A percentile compares a stretch with the other conserved stretches of the same genome.
phyloP scores from a whole-genome alignment of 2,113 vertebrate species.

The Sinocyclocheilus grahami region DNA sequence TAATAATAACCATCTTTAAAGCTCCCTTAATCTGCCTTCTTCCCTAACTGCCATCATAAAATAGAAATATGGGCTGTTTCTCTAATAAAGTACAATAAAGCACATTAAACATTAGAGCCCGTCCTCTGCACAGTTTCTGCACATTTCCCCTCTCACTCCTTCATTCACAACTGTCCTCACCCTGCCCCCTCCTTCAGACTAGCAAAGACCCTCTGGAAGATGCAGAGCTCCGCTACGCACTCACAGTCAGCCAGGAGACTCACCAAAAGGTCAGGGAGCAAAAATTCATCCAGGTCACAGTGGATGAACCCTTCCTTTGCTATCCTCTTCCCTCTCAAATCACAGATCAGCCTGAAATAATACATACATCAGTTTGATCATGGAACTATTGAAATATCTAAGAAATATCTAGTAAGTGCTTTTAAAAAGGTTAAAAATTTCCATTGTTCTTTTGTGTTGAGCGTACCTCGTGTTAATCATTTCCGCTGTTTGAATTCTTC shows the following conservation, averaged over 20 bases:
- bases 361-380: background rate
- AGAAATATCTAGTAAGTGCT: background rate
- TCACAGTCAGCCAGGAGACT: slow-evolving; percentile 89
- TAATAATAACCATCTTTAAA: slow-evolving; percentile 7
- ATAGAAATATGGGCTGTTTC: background rate
- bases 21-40: background rate
- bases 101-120: slow-evolving; percentile 9
- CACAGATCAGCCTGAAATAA: slow-evolving; percentile 17
- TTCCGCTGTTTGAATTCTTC: background rate
- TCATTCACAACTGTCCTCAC: slow-evolving; percentile 69
- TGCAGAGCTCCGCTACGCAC: slow-evolving; percentile 87
- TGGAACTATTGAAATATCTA: background rate
- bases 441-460: background rate
- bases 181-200: slow-evolving; percentile 68
- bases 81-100: background rate
- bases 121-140: slow-evolving; percentile 38
- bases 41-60: slow-evolving; percentile 3
- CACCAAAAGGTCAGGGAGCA: slow-evolving; percentile 87
- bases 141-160: slow-evolving; percentile 32
- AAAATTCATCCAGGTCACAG: slow-evolving; percentile 48
- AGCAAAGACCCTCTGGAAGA: slow-evolving; percentile 83
- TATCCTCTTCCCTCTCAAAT: slow-evolving; percentile 35
- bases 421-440: background rate
- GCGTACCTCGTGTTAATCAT: background rate
- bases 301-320: slow-evolving; percentile 28